Base-by-base conservation (phyloP, 2,113 vertebrate species). In the Cyphomyrus plagiostoma region DNA sequence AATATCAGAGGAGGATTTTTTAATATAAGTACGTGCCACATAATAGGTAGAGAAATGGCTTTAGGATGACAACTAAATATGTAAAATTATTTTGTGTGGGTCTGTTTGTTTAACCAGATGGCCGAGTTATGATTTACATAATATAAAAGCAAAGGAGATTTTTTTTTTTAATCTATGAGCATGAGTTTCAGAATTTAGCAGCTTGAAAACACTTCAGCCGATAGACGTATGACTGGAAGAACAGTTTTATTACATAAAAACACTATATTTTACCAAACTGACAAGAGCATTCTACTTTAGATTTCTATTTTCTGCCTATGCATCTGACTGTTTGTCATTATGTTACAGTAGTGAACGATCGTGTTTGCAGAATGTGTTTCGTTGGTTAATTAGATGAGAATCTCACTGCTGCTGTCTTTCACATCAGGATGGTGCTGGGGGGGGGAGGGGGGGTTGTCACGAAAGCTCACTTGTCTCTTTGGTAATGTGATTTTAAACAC, bases 121-220 rank as follows among this genome's bases (percentile, higher is more conserved):
- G 82, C 39, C 48, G 8, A 84, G 82, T 46, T 84, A 84, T 84
- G 82, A 84, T 48, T 84, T 84, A 84, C 82, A 84, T 84, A 84
- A 84, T 84, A 48, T 48, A 23, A 42, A 84, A 84, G 9, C 45
- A n/a, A 2, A 46, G 80, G 82, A n/a, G 19, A 4, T 21, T 48
- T 83, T 39, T 84, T 35, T 45, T 82, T n/a, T 48, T 48, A 9
- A 13, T 45, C 19, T 84, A 23, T 84, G 42, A 21, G 45, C 45
- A 84, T 48, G 45, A n/a, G 82, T 84, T 48, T 48, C 45, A 46
- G 45, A 84, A 84, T 48, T 46, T 48, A 46, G 82, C 82, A 48
- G 42, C 8, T 23, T 84, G 42, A 21, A 21, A 84, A 46, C 42
- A 48, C 45, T 84, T 84, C 21, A 48, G 1, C 39, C 8, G 19